phyloP scores from a whole-genome alignment of 2,797 vertebrate species.

The Clamator glandarius region DNA sequence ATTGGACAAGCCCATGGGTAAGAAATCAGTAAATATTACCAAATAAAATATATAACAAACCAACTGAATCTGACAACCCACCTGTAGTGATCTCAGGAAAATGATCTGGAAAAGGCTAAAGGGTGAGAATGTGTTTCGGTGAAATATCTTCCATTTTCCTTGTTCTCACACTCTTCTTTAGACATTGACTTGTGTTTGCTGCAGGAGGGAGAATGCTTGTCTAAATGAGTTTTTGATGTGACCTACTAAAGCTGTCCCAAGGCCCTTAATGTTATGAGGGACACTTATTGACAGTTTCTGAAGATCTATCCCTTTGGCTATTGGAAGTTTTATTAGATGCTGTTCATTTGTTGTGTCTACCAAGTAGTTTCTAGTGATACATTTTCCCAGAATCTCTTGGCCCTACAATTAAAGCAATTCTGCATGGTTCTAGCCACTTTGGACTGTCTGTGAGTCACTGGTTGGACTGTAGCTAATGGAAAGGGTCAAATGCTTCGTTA shows the following conservation, averaged over 20 bases:
- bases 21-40: neutral
- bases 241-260: neutral
- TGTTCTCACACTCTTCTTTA: neutral
- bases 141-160: neutral
- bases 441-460: conserved; percentile 44
- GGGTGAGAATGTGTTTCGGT: neutral
- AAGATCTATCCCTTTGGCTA: neutral
- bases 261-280: neutral
- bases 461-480: conserved; percentile 34
- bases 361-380: neutral
- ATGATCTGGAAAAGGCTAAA: neutral
- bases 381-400: neutral
- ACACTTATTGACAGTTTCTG: neutral
- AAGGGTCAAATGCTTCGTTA: conserved; percentile 33
- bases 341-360: neutral
- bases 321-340: neutral
- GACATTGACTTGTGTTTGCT: rapidly evolving
- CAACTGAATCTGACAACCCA: neutral
- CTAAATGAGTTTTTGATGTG: neutral
- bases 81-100: neutral
- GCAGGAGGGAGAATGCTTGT: neutral
- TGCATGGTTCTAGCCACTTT: neutral
- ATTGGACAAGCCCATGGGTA: neutral
- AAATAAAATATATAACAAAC: neutral
- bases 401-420: neutral